phyloP scores from a whole-genome alignment of 1,140 invertebrate species.

The Coptotermes formosanus region DNA sequence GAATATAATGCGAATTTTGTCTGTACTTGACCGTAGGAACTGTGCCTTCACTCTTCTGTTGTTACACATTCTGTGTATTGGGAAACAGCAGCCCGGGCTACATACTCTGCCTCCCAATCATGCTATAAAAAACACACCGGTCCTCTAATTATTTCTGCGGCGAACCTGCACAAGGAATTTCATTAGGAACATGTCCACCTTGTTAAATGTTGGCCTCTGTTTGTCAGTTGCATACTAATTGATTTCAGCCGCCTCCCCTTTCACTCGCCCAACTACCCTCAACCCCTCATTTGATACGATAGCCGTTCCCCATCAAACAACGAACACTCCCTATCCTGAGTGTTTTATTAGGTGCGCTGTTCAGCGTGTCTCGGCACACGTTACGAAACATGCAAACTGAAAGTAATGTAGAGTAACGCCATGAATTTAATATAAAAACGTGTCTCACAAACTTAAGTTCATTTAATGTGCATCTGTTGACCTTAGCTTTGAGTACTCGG shows the following conservation, averaged over 20 bases:
- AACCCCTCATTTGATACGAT: neutral
- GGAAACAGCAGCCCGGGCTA: neutral
- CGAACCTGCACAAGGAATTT: neutral
- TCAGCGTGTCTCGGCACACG: neutral
- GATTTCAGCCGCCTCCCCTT: neutral
- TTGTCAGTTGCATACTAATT: constrained; percentile 2
- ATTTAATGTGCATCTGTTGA: too few species aligned
- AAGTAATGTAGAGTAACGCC: neutral
- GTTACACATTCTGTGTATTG: neutral
- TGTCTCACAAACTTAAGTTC: too few species aligned
- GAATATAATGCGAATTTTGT: neutral
- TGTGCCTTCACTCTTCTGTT: neutral
- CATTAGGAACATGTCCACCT: constrained; percentile 14
- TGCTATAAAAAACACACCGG: neutral
- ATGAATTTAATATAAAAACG: too few species aligned
- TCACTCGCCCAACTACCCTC: neutral
- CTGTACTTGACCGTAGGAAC: neutral
- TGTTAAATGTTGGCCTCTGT: constrained; percentile 1
- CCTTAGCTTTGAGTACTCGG: too few species aligned
- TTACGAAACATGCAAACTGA: neutral
- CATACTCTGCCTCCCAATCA: neutral
- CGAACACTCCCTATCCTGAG: neutral
- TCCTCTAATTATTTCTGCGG: constrained; percentile 16
- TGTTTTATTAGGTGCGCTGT: neutral
- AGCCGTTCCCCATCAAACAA: neutral